These are phyloP conservation scores for Cecropterus lyciades DNA, from an alignment of 1,140 invertebrate species.

Conservation along the genomic window DNA sequence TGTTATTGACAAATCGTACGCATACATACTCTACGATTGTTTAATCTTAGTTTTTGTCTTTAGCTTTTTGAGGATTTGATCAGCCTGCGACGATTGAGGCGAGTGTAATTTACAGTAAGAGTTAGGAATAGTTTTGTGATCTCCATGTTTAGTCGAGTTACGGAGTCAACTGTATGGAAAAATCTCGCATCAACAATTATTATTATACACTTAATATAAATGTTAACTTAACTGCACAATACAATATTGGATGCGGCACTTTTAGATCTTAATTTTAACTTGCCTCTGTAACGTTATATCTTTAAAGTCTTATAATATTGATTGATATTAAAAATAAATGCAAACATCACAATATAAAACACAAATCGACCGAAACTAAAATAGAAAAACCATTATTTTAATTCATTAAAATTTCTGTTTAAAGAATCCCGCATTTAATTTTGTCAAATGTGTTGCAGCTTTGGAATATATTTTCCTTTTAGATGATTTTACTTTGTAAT, in stretches of 20 bases:
- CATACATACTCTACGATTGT: no score
- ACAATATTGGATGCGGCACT: conserved; percentile 44
- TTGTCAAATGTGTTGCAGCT: neutral
- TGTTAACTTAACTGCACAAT: conserved; percentile 42
- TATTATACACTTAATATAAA: conserved; percentile 19
- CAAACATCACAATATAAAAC: no score
- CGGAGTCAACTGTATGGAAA: conserved; percentile 49
- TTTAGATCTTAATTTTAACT: conserved; percentile 42
- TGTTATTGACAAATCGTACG: no score
- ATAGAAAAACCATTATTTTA: no score
- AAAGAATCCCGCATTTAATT: neutral
- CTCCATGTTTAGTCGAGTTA: conserved; percentile 57
- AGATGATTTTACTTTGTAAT: conserved; percentile 28
- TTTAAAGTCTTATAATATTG: no score
- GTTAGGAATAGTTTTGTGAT: conserved; percentile 76
- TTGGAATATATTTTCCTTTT: conserved; percentile 14
- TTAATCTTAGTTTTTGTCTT: no score
- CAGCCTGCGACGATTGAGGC: conserved; percentile 11
- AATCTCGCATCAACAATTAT: conserved; percentile 30
- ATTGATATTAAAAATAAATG: no score
- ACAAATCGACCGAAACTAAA: no score
- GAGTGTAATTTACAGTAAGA: conserved; percentile 49
- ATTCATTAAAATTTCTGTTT: neutral
- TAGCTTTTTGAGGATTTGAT: neutral
- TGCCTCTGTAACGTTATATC: conserved; percentile 30